These are phyloP conservation scores for Leptonema lineaticorne DNA, from an alignment of 1,140 invertebrate genomes.

Conservation along the genomic window DNA sequence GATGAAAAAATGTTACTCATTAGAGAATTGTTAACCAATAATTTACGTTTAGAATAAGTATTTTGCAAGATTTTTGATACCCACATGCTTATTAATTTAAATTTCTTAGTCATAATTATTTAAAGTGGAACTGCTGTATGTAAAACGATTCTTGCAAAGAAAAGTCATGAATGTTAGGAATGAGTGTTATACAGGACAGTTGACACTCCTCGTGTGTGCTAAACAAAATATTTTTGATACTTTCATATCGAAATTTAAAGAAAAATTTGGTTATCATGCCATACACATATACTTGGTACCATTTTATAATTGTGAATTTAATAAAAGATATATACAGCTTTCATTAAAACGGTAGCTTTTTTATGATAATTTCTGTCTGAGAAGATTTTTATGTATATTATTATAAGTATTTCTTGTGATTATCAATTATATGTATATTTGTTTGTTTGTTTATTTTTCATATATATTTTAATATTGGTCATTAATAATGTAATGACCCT, in stretches of 20 bases:
- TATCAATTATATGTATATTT: constrained; percentile 14
- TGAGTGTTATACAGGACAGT: constrained; percentile 29
- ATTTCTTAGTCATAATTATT: constrained; percentile 37
- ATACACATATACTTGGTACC: constrained; percentile 26
- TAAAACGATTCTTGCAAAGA: constrained; percentile 23
- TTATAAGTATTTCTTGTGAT: constrained; percentile 22
- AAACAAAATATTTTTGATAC: constrained; percentile 61
- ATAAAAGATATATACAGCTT: constrained; percentile 10
- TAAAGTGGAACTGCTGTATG: constrained; percentile 28
- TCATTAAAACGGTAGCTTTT: constrained; percentile 24
- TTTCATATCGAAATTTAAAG: constrained; percentile 51
- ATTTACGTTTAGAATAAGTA: constrained; percentile 42
- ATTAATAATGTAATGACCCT: constrained; percentile 14
- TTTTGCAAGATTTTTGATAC: constrained; percentile 42
- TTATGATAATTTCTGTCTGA: constrained; percentile 15
- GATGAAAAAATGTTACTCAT: constrained; percentile 28
- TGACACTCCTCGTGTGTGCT: constrained; percentile 45
- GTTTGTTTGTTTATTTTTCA: constrained; percentile 16
- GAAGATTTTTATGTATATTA: constrained; percentile 15
- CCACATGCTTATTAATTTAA: constrained; percentile 40
- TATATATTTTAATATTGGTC: neutral
- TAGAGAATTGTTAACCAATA: constrained; percentile 42
- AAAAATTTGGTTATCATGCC: constrained; percentile 35
- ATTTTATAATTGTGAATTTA: constrained; percentile 4
- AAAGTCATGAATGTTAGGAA: constrained; percentile 29